phyloP scores from a whole-genome alignment of 2,888 invertebrate genomes.

The Mystacides longicornis region DNA sequence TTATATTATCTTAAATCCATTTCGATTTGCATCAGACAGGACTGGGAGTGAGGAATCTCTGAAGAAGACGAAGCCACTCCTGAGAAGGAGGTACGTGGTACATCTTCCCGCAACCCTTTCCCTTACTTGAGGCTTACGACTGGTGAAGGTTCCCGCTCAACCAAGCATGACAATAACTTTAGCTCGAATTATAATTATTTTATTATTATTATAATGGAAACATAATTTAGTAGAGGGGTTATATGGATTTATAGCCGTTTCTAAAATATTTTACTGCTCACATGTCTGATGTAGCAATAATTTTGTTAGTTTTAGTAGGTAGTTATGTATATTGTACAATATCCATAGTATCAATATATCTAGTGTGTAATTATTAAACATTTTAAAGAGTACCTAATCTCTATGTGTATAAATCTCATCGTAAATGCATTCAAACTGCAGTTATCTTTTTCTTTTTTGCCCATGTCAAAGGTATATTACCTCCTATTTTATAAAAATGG shows the following conservation, averaged over 20 bases:
- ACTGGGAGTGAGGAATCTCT: background rate
- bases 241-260: slow-evolving; percentile 4
- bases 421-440: too few species aligned
- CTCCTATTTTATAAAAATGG: too few species aligned
- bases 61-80: background rate
- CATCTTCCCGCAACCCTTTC: background rate
- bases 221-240: slow-evolving; percentile 7
- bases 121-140: background rate
- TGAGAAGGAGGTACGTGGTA: background rate
- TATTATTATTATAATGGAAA: slow-evolving; percentile 9
- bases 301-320: too few species aligned
- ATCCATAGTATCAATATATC: too few species aligned
- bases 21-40: background rate
- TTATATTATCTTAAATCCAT: background rate
- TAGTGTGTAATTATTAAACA: too few species aligned
- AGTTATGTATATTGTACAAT: too few species aligned
- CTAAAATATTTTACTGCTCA: background rate
- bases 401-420: too few species aligned
- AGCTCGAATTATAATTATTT: background rate
- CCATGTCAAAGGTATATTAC: too few species aligned
- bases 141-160: slow-evolving; percentile 4
- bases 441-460: too few species aligned
- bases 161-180: slow-evolving; percentile 10
- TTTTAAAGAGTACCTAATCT: too few species aligned
- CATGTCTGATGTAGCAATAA: too few species aligned